These are phyloP conservation scores for Mamestra configurata DNA, from an alignment of 1,140 invertebrate genomes.

Conservation along the genomic window DNA sequence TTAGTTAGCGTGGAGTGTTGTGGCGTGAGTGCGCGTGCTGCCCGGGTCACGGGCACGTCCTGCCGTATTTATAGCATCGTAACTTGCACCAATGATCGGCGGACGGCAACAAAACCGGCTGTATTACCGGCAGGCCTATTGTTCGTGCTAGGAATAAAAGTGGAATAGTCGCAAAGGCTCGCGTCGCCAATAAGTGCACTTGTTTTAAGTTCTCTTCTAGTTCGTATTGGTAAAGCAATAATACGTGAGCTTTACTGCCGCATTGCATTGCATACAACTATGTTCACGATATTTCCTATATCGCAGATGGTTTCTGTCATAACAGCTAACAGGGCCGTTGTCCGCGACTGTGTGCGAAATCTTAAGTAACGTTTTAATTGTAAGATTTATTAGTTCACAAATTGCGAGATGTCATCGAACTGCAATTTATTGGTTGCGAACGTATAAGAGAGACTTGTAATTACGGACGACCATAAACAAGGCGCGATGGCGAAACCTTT, in stretches of 20 bases:
- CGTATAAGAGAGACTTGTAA: slow-evolving; percentile 60
- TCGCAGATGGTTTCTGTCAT: slow-evolving; percentile 43
- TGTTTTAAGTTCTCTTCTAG: slow-evolving; percentile 73
- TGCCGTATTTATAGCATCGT: slow-evolving; percentile 84
- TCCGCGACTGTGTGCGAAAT: not conserved
- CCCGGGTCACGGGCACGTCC: slow-evolving; percentile 79
- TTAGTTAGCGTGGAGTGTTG: slow-evolving; percentile 63
- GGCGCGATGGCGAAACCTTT: slow-evolving; percentile 70
- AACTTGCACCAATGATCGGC: slow-evolving; percentile 81
- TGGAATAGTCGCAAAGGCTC: slow-evolving; percentile 67
- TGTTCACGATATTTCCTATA: slow-evolving; percentile 58
- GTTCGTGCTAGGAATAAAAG: slow-evolving; percentile 82
- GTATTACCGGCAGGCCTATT: slow-evolving; percentile 77
- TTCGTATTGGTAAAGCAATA: slow-evolving; percentile 55
- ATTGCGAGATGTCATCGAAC: slow-evolving; percentile 58
- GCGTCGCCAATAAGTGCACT: slow-evolving; percentile 73
- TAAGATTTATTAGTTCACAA: slow-evolving; percentile 49
- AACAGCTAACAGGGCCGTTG: not conserved
- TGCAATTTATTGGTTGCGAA: slow-evolving; percentile 62
- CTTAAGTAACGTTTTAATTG: slow-evolving; percentile 37
- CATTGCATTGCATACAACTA: slow-evolving; percentile 58
- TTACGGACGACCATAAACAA: slow-evolving; percentile 70
- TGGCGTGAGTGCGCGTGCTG: slow-evolving; percentile 60
- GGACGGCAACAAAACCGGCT: slow-evolving; percentile 74
- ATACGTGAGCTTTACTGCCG: slow-evolving; percentile 58